These are phyloP conservation scores for Ciconia nigra DNA, from an alignment of 2,797 vertebrate genomes.

Conservation along the genomic window DNA sequence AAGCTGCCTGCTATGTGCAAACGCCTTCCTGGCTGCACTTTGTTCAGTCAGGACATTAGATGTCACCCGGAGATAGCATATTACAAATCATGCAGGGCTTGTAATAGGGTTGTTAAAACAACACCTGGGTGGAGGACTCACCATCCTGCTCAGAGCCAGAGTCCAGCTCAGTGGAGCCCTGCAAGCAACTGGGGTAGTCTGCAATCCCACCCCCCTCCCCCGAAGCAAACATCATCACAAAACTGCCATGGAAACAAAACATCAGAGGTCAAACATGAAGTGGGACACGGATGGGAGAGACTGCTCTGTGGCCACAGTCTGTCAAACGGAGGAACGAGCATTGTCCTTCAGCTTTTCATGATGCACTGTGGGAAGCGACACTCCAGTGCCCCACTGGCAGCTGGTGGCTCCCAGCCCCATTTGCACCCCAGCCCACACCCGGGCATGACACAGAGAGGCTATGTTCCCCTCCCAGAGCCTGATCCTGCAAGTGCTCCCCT, in stretches of 20 bases:
- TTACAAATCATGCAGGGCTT: not conserved
- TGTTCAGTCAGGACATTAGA: not conserved
- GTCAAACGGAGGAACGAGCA: not conserved
- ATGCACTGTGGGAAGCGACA: rapidly evolving
- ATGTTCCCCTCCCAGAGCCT: too few relatives aligned
- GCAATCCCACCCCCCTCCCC: not conserved
- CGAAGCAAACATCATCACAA: not conserved
- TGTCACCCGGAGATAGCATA: not conserved
- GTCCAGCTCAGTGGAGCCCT: not conserved
- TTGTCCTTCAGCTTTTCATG: not conserved
- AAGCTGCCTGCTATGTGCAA: not conserved
- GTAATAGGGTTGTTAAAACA: not conserved
- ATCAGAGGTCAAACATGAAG: not conserved
- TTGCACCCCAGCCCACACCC: not conserved
- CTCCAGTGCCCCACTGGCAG: rapidly evolving
- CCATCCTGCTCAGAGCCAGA: not conserved
- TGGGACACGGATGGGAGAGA: rapidly evolving
- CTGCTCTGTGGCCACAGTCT: not conserved
- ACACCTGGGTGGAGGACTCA: not conserved
- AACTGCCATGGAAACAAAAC: not conserved
- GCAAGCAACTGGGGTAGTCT: not conserved
- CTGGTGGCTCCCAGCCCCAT: not conserved
- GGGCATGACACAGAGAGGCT: rapidly evolving
- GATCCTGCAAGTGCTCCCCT: not conserved
- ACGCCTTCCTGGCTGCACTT: not conserved